Percentiles rank a stretch among this genome's conserved stretches.
Conservation (phyloP, 2,888 invertebrate species). For the Melinaea marsaeus region DNA sequence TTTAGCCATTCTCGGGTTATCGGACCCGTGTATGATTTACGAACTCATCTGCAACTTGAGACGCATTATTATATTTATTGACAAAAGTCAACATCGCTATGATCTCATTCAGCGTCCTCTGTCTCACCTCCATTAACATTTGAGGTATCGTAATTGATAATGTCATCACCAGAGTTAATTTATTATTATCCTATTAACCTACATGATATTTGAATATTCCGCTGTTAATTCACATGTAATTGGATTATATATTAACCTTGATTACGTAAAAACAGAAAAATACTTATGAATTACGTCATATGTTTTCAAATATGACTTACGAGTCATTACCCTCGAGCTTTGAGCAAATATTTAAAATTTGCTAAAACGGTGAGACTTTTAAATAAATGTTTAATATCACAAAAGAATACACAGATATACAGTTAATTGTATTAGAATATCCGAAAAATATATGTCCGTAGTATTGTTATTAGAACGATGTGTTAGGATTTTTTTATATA, state of each 20-base stretch:
- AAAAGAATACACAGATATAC: no score
- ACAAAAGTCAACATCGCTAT: conserved; percentile 33
- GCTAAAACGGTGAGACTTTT: conserved; percentile 33
- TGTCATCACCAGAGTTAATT: conserved; percentile 16
- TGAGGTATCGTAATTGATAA: conserved; percentile 18
- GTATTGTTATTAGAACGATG: no score
- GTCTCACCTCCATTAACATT: conserved; percentile 29
- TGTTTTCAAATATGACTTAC: no score
- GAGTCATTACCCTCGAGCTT: conserved; percentile 45
- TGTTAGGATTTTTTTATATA: no score
- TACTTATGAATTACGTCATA: no score
- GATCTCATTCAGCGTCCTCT: conserved; percentile 26
- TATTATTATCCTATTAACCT: conserved; percentile 50
- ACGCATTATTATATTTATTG: conserved; percentile 33
- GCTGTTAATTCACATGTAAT: background rate
- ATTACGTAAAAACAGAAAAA: background rate
- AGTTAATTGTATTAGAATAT: no score
- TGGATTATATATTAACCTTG: background rate
- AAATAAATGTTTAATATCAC: conserved; percentile 4
- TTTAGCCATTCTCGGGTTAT: conserved; percentile 65
- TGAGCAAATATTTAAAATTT: conserved; percentile 40
- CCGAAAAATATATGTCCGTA: no score
- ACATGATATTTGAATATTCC: conserved; percentile 32
- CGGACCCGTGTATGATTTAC: conserved; percentile 61
- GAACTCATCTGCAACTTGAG: conserved; percentile 47